Percentiles rank a stretch among this genome's conserved stretches.
phyloP scores from a whole-genome alignment of 2,888 invertebrate genomes.

The Monochamus alternatus region DNA sequence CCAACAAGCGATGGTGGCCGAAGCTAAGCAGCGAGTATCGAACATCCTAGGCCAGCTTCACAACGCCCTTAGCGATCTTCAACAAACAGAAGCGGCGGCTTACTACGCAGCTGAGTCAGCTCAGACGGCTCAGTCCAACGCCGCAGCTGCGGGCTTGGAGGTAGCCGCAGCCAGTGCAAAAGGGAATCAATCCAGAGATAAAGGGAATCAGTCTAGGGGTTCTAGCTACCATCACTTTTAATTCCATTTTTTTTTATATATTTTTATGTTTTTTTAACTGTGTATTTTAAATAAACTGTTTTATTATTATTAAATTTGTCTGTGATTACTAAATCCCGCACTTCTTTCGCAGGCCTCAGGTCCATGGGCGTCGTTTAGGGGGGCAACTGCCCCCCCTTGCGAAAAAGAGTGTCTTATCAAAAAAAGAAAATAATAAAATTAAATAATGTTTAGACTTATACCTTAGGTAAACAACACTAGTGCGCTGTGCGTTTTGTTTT shows the following conservation, averaged over 20 bases:
- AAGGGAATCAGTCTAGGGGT: conserved; percentile 1
- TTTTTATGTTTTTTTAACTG: background rate
- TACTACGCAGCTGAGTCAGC: conserved; percentile 78
- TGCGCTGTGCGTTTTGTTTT: no score
- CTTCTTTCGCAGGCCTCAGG: no score
- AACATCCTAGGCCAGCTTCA: conserved; percentile 79
- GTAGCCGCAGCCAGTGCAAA: conserved; percentile 52
- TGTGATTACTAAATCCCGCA: no score
- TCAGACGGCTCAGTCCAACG: conserved; percentile 81
- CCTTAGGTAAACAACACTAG: no score
- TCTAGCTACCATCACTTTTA: conserved; percentile 15
- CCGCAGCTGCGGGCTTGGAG: conserved; percentile 73
- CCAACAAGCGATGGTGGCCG: conserved; percentile 62
- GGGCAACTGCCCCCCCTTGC: no score
- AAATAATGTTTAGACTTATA: no score
- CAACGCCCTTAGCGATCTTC: conserved; percentile 79
- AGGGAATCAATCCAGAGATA: conserved; percentile 10
- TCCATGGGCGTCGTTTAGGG: no score
- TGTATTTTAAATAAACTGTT: conserved; percentile 9
- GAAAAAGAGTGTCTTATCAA: no score
- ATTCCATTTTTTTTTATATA: background rate
- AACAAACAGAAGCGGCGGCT: conserved; percentile 80
- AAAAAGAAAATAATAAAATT: no score
- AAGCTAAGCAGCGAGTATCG: conserved; percentile 78
- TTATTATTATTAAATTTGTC: background rate